Evolutionary conservation across 64 coral and sea anemone genomes (phyloP), one percentile per base, ranked within the genome.

Genomic region (Pocillopora verrucosa): DNA sequence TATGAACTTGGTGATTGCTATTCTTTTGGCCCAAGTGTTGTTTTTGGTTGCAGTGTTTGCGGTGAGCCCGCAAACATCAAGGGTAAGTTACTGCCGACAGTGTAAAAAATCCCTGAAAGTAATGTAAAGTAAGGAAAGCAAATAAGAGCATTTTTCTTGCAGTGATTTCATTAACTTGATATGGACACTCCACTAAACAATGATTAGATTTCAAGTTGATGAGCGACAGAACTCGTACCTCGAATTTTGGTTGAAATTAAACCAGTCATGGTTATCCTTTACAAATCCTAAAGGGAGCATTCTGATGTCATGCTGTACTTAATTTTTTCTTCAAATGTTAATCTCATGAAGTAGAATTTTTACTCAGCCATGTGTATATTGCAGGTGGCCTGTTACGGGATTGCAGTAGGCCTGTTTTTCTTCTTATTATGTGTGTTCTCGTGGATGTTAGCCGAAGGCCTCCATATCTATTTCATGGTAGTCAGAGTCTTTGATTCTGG

Each of bases 381-480:
- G 30, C 57, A 89, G 88, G 22, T 65, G 20, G 88, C 41, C 13
- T 90, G 89, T 75, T 80, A 65, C 56, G 22, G 6, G 1, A 36
- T 87, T 9, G 88, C 93, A 57, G 62, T 94, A 17, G 57, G 68
- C 10, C 62, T 91, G 16, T 86, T 80, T 41, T 94, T 76, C 59
- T 94, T 94, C 13, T 94, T 91, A 36, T 57, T 94, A 58, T 74
- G 73, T 65, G 93, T 90, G 11, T 94, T 94, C 19, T 79, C 88
- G 1, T 94, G 88, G 93, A 94, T 94, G 93, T 38, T 94, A 16
- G 88, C 80, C 13, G 93, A 94, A 88, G 93, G 93, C 59, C 13
- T 91, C n/a, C 88, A 90, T 75, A 90, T 94, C 76, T 94, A 94
- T 58, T 86, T 89, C 62, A 82, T 87, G 80, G 73, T 94, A 16